A percentile compares a stretch with the other conserved stretches of the same genome.
These are phyloP conservation scores for Heliothis virescens DNA, from an alignment of 1,140 invertebrate species.

Conservation along the genomic window DNA sequence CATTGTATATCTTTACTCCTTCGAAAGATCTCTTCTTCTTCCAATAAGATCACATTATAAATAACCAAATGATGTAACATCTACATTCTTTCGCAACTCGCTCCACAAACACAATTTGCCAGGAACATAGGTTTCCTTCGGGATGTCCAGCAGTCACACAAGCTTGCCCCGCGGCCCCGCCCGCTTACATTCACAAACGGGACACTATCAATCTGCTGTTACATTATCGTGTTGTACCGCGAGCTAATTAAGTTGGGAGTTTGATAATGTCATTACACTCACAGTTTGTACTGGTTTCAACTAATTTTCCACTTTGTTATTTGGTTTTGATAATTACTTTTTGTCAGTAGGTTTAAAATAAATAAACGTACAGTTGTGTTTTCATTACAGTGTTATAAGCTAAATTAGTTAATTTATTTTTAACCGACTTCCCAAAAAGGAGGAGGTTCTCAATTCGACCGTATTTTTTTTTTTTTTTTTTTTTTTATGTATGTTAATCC, in stretches of 20 bases:
- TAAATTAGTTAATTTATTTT: no score
- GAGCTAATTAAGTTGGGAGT: not conserved
- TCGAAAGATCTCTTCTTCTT: no score
- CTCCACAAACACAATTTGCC: not conserved
- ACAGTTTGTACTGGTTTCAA: not conserved
- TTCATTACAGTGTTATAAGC: no score
- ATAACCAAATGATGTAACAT: not conserved
- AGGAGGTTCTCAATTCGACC: no score
- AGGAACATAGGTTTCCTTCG: not conserved
- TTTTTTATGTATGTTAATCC: no score
- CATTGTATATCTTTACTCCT: no score
- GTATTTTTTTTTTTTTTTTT: no score
- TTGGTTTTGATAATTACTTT: not conserved
- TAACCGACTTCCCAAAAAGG: no score
- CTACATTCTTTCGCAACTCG: not conserved
- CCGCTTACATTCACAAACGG: not conserved
- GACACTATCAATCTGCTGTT: not conserved
- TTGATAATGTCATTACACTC: not conserved
- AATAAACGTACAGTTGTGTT: no score
- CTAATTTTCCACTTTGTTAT: not conserved
- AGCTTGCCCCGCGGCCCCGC: conserved; percentile 1
- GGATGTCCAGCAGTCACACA: not conserved
- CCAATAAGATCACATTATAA: not conserved
- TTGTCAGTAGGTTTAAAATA: no score
- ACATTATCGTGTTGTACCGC: not conserved